phyloP scores from a whole-genome alignment of 1,140 invertebrate species.

The Sweltsa coloradensis region DNA sequence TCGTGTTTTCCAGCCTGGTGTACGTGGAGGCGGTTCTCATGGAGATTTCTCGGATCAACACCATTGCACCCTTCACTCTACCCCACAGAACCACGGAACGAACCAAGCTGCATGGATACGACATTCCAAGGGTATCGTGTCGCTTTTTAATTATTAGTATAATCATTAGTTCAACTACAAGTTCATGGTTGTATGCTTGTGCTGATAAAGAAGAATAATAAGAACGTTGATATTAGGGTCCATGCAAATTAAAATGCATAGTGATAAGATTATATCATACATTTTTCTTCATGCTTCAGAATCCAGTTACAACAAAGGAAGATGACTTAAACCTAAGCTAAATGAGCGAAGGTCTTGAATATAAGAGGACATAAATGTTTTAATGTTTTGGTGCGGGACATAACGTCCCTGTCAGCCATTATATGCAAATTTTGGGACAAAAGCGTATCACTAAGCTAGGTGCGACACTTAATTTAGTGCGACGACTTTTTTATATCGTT shows the following conservation, averaged over 20 bases:
- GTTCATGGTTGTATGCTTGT: background rate
- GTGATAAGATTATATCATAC: too few relatives aligned
- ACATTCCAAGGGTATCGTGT: slow-evolving; percentile 22
- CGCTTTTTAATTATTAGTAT: background rate
- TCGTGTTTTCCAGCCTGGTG: slow-evolving; percentile 17
- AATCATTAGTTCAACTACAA: background rate
- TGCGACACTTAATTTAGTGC: too few relatives aligned
- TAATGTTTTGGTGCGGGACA: too few relatives aligned
- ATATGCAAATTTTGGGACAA: too few relatives aligned
- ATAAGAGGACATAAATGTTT: too few relatives aligned
- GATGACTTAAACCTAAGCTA: too few relatives aligned
- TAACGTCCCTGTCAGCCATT: too few relatives aligned
- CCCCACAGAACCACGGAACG: slow-evolving; percentile 12
- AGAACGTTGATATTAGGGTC: background rate
- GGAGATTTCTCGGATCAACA: slow-evolving; percentile 16
- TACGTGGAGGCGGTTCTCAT: slow-evolving; percentile 22
- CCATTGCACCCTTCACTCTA: slow-evolving; percentile 13
- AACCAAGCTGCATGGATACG: slow-evolving; percentile 17
- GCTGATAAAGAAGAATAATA: background rate
- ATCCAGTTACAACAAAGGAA: too few relatives aligned
- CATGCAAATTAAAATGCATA: background rate
- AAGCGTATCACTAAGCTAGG: too few relatives aligned
- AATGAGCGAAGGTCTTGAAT: too few relatives aligned
- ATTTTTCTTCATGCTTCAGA: too few relatives aligned
- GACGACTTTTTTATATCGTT: too few relatives aligned